Evolutionary conservation across 1,140 invertebrate genomes (phyloP).

Genomic region (Melipona quadrifasciata): DNA sequence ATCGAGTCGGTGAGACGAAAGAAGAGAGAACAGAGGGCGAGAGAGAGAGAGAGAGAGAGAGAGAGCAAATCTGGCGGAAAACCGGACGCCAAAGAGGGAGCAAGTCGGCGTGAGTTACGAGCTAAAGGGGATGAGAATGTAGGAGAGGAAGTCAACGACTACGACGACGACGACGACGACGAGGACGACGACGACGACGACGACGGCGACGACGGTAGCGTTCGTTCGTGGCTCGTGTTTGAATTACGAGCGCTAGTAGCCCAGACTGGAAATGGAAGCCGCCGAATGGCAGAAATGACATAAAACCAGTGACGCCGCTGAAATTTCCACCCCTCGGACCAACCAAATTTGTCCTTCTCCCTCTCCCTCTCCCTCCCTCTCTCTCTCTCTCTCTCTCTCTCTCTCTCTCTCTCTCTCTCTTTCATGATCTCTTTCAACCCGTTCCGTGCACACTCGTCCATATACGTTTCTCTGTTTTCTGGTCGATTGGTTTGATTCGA

Average conservation of each 20-base stretch:
- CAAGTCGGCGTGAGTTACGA: slow-evolving; percentile 71
- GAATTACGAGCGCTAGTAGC: slow-evolving; percentile 67
- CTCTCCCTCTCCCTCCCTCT: not conserved
- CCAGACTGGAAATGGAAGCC: slow-evolving; percentile 71
- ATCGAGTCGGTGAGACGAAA: slow-evolving; percentile 3
- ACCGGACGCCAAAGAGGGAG: slow-evolving; percentile 58
- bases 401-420: not conserved
- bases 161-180: slow-evolving; percentile 31
- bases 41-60: not conserved
- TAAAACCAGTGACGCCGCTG: slow-evolving; percentile 69
- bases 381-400: not conserved
- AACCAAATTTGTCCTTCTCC: not conserved
- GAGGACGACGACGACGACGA: slow-evolving; percentile 52
- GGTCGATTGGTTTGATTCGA: slow-evolving; percentile 52
- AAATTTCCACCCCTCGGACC: slow-evolving; percentile 59
- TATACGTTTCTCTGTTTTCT: slow-evolving; percentile 40
- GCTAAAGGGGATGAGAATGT: slow-evolving; percentile 43
- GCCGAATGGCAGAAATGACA: slow-evolving; percentile 72
- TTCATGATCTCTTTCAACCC: not conserved
- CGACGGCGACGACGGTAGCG: slow-evolving; percentile 19
- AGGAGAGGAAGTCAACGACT: slow-evolving; percentile 58
- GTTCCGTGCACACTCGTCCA: not conserved
- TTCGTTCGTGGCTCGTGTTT: slow-evolving; percentile 64
- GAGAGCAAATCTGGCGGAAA: slow-evolving; percentile 40
- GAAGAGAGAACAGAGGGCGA: slow-evolving; percentile 1